Base-by-base conservation (phyloP, 1,140 invertebrate genomes). In the Bombus confusus region DNA sequence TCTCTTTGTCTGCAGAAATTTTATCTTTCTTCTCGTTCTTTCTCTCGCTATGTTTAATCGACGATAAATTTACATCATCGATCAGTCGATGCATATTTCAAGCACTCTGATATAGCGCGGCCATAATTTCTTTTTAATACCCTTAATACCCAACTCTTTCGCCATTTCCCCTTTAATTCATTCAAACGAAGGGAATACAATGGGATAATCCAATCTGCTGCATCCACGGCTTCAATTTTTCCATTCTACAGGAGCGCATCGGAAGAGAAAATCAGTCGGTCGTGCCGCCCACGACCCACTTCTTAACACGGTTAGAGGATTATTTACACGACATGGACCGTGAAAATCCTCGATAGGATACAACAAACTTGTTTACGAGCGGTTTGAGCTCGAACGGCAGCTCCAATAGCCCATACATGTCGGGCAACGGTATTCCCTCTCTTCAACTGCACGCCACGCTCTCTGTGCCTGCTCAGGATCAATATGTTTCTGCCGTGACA, bases 301-400 rank as follows among this genome's bases (percentile, higher is more conserved):
- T 72, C 43, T 80, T 69, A 52, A 80, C 34, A 66, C 18, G 43
- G 12, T 3, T 15, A 3, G 2, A 31, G 69, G 47, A 85, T 85
- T 85, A 74, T 85, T 80, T 80, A 59, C 75, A 69, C 43, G 57
- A 43, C 34, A 37, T 22, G 74, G 28, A 28, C 74, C 64, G 31
- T 72, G 82, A 83, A 86, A 86, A 86, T 83, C 77, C 52, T 82
- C 71, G 31, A 66, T 59, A 6, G 80, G 77, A 59, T 75, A 57
- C 71, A 80, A 86, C 83, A 81, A 90, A 88, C 72, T 88, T 90
- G 87, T 87, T 91, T 91, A 87, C 86, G 86, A 91, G 73, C 71
- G 85, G 69, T 91, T 85, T 69, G 64, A 88, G 74, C 64, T 34
- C 52, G 59, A 89, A 52, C 64, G 82, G 81, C 75, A 64, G 80